phyloP scores from a whole-genome alignment of 2,113 vertebrate species.

The Syngnathoides biaculeatus region DNA sequence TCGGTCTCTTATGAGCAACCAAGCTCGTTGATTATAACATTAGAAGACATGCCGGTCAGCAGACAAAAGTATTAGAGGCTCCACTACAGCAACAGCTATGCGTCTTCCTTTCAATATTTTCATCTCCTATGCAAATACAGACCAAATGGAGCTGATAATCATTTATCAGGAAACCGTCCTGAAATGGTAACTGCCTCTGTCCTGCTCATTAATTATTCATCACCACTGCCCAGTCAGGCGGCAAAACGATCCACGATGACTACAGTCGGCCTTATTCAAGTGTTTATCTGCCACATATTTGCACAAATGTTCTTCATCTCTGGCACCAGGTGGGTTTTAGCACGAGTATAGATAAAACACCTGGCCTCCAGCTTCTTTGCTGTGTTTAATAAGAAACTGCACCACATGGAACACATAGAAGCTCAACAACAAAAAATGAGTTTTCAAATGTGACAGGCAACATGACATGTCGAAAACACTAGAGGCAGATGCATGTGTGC shows the following conservation, averaged over 20 bases:
- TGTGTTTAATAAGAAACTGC: constrained; percentile 53
- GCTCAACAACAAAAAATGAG: constrained; percentile 21
- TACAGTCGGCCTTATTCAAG: constrained; percentile 35
- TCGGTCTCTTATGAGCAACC: constrained; percentile 48
- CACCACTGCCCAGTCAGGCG: constrained; percentile 55
- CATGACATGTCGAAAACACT: constrained; percentile 13
- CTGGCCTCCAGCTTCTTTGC: constrained; percentile 52
- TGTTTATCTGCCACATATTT: constrained; percentile 51
- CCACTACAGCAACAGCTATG: constrained; percentile 55
- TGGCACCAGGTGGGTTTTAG: constrained; percentile 25
- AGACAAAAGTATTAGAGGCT: constrained; percentile 56
- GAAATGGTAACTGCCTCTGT: constrained; percentile 69
- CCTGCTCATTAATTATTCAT: constrained; percentile 76
- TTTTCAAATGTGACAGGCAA: constrained; percentile 39
- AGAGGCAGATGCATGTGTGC: not conserved
- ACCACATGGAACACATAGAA: constrained; percentile 12
- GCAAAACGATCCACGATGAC: constrained; percentile 51
- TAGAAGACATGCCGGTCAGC: constrained; percentile 61
- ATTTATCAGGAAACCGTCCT: constrained; percentile 73
- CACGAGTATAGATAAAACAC: constrained; percentile 56
- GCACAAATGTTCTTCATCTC: constrained; percentile 37
- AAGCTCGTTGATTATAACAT: constrained; percentile 63
- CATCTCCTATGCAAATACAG: constrained; percentile 77
- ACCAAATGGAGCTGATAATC: constrained; percentile 70
- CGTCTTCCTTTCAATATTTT: constrained; percentile 68